Evolutionary conservation across 2,888 invertebrate genomes (phyloP).

Genomic region (Drosophila monieri): DNA sequence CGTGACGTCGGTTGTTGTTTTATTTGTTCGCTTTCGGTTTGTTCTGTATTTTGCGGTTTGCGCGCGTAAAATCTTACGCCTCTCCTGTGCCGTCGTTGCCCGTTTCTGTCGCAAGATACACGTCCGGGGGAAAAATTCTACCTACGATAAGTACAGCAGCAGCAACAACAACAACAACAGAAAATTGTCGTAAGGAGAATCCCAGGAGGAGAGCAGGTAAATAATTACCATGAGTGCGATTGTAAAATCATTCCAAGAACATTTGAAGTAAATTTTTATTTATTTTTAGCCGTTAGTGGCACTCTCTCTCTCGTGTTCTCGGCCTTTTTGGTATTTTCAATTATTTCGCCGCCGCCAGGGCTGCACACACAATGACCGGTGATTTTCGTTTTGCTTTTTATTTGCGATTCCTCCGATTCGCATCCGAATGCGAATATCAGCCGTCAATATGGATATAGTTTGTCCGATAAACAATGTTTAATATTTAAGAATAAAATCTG

Average conservation of each 20-base stretch:
- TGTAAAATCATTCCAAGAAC: constrained; percentile 42
- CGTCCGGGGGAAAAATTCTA: constrained; percentile 38
- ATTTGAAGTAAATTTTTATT: constrained; percentile 50
- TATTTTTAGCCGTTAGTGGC: constrained; percentile 65
- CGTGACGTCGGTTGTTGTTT: constrained; percentile 70
- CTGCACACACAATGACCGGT: constrained; percentile 49
- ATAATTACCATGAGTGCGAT: constrained; percentile 45
- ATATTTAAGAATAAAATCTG: background rate
- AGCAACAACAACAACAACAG: constrained; percentile 24
- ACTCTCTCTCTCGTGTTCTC: constrained; percentile 33
- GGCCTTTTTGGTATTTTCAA: constrained; percentile 65
- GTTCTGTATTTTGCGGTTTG: constrained; percentile 57
- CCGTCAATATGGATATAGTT: background rate
- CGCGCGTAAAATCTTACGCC: constrained; percentile 67
- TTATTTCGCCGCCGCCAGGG: constrained; percentile 63
- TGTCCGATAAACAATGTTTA: background rate
- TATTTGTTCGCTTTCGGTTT: constrained; percentile 13
- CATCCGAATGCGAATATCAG: background rate
- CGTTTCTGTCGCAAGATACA: background rate
- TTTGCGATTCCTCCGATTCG: constrained; percentile 1
- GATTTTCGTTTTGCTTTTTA: constrained; percentile 19
- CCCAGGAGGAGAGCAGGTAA: constrained; percentile 61
- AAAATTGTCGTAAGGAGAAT: background rate
- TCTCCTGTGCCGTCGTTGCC: constrained; percentile 31
- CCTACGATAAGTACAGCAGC: constrained; percentile 33